Conservation (phyloP, 2,113 vertebrate species). For the Rhinoptilus africanus region DNA sequence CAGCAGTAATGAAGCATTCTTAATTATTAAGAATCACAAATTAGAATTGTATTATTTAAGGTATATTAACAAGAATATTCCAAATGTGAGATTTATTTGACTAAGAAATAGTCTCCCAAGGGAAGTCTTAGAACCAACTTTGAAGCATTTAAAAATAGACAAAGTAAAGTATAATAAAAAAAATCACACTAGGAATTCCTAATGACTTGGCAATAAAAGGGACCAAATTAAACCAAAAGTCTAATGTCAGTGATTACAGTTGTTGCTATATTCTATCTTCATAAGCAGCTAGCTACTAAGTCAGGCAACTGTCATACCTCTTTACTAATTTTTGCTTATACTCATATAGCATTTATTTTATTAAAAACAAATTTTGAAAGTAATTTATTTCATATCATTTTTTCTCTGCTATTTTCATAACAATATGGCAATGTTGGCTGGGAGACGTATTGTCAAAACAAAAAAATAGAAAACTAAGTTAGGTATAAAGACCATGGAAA, state of each 20-base stretch:
- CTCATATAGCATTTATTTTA: background rate
- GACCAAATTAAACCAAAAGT: background rate
- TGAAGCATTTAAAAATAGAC: background rate
- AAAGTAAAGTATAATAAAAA: background rate
- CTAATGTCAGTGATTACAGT: background rate
- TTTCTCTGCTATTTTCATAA: background rate
- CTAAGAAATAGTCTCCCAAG: background rate
- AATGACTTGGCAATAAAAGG: background rate
- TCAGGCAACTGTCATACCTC: background rate
- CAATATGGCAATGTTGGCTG: background rate
- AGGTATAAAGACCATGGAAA: background rate
- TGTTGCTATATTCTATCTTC: background rate
- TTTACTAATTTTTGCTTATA: background rate
- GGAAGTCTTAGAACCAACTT: background rate
- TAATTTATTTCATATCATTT: fast-evolving
- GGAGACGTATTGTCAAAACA: background rate
- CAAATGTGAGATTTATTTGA: background rate
- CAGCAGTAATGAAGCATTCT: background rate
- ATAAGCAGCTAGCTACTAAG: background rate
- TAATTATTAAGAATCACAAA: background rate
- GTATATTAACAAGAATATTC: background rate
- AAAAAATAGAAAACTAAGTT: background rate
- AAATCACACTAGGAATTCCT: background rate
- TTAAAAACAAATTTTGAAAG: background rate
- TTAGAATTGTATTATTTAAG: background rate